Base-by-base conservation (phyloP, 64 coral and sea anemone genomes). In the Anthopleura sola region DNA sequence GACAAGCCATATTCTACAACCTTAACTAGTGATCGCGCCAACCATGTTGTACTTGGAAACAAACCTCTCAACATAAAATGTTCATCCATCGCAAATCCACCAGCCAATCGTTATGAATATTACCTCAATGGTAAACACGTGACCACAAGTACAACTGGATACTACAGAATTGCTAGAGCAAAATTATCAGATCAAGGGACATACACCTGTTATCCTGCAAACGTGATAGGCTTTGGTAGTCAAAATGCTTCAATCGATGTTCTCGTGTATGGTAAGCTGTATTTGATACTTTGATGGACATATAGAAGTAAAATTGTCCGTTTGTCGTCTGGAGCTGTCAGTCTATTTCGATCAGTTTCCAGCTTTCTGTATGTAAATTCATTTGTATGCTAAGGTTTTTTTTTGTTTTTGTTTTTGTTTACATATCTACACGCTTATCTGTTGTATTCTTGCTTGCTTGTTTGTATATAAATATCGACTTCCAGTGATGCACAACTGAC, bases 41-140 rank as follows among this genome's bases (percentile, higher is more conserved):
- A 96, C 50, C 34, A 74, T 16, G 29, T 90, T 58, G 90, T 92
- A 38, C 6, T 79, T 71, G 94, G 94, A 9, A 96, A 96, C 75
- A 84, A 86, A 2, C 84, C 49, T 39, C 66, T 84, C 77, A 36
- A 78, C 13, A 37, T 96, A 55, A 87, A 58, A 18, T 96, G 94
- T 55, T 71, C 80, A 39, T 77, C 94, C 7, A 83, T 92, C 32
- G 94, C 94, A 0, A 89, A 96, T 29, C 94, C 94, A 8, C 90
- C 84, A 21, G 86, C 57, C 17, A 82, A 86, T 46, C 91, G 87
- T 40, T 89, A 96, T 34, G 85, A 46, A 31, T 96, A 92, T 75
- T 96, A 90, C 78, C 87, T 55, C 54, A 56, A 90, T 36, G 87
- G 87, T 15, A 39, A 23, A 20, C 69, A 86, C 40, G 11, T 96